These are phyloP conservation scores for Agriopis leucophaearia DNA, from an alignment of 2,888 invertebrate genomes.

Conservation along the genomic window DNA sequence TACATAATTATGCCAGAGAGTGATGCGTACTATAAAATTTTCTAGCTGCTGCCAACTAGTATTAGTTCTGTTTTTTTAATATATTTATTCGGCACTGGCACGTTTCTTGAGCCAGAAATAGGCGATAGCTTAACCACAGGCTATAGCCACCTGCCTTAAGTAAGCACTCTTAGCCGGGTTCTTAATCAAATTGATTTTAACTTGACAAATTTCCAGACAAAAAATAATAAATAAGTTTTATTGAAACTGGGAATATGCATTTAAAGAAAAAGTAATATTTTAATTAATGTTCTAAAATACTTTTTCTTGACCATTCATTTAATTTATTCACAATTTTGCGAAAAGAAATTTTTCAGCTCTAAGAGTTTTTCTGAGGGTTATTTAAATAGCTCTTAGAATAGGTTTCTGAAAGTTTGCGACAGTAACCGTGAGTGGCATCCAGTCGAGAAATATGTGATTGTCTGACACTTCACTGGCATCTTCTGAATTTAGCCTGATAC, in stretches of 20 bases:
- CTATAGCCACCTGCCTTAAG: too few relatives aligned
- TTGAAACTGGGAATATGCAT: background rate
- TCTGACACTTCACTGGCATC: slow-evolving; percentile 54
- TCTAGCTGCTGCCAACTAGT: too few relatives aligned
- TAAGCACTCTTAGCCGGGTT: too few relatives aligned
- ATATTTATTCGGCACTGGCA: too few relatives aligned
- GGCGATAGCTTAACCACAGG: too few relatives aligned
- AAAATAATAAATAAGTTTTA: too few relatives aligned
- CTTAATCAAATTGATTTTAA: too few relatives aligned
- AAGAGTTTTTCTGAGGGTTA: background rate
- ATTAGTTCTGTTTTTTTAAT: too few relatives aligned
- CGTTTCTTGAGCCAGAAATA: too few relatives aligned
- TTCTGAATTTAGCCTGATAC: slow-evolving; percentile 57
- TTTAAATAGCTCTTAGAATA: slow-evolving; percentile 23
- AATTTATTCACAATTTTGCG: background rate
- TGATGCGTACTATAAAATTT: too few relatives aligned
- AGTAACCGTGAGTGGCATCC: slow-evolving; percentile 46
- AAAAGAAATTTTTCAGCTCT: background rate
- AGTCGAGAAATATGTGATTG: slow-evolving; percentile 56
- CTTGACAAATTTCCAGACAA: too few relatives aligned
- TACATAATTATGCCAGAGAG: too few relatives aligned
- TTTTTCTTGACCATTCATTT: background rate
- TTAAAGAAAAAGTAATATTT: background rate
- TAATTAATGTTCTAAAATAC: background rate
- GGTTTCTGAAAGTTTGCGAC: slow-evolving; percentile 20